phyloP scores from a whole-genome alignment of 2,888 invertebrate genomes.

The Hybos culiciformis region DNA sequence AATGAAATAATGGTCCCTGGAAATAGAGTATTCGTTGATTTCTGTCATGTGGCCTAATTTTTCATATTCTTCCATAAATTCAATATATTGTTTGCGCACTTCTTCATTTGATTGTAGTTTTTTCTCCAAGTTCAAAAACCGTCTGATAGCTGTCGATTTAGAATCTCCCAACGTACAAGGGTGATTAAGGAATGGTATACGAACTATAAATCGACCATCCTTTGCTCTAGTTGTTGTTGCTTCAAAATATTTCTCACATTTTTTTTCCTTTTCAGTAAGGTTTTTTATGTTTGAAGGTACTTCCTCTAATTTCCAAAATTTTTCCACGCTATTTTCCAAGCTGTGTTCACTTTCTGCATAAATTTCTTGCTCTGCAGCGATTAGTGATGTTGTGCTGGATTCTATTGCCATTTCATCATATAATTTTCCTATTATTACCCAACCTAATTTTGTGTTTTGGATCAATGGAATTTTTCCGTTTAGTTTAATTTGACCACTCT shows the following conservation, averaged over 20 bases:
- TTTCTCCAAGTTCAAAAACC: not conserved
- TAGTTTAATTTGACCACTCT: not conserved
- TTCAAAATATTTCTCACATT: not conserved
- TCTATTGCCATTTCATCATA: too few relatives aligned
- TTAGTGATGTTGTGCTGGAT: too few relatives aligned
- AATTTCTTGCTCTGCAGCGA: too few relatives aligned
- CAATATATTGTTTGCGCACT: not conserved
- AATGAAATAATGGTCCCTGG: constrained; percentile 4
- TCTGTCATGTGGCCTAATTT: constrained; percentile 3
- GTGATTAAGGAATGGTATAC: not conserved
- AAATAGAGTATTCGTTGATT: not conserved
- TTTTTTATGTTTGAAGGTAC: not conserved
- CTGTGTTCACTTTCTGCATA: too few relatives aligned
- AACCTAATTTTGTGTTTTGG: not conserved
- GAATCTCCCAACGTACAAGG: not conserved
- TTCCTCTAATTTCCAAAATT: not conserved
- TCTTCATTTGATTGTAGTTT: not conserved
- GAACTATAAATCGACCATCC: not conserved
- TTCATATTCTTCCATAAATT: constrained; percentile 7
- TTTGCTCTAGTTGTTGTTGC: not conserved
- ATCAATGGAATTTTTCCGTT: not conserved
- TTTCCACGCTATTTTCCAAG: too few relatives aligned
- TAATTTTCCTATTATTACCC: not conserved
- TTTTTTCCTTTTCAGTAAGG: not conserved
- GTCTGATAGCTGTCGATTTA: not conserved